Percentiles rank a stretch among this genome's conserved stretches.
phyloP scores from a whole-genome alignment of 2,888 invertebrate genomes.

The Xestia c-nigrum region DNA sequence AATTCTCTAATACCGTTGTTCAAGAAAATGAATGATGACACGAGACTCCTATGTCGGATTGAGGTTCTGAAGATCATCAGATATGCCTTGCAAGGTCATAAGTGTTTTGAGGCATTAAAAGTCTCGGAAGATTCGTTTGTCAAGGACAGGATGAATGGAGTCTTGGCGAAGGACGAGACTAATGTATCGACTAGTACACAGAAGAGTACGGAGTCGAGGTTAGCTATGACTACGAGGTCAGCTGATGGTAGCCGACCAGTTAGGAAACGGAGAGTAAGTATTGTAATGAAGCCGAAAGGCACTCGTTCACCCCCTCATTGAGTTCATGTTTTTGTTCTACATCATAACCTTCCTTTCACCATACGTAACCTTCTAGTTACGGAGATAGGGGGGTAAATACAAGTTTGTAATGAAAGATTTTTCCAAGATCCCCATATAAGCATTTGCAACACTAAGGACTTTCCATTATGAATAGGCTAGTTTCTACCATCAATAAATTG shows the following conservation, averaged over 20 bases:
- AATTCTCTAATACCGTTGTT: constrained; percentile 85
- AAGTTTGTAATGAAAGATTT: too few species aligned
- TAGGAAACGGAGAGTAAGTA: constrained; percentile 82
- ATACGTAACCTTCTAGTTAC: too few species aligned
- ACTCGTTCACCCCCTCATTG: too few species aligned
- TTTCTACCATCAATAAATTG: too few species aligned
- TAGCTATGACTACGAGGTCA: constrained; percentile 86
- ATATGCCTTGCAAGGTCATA: constrained; percentile 83
- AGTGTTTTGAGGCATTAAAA: constrained; percentile 81
- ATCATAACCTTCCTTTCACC: too few species aligned
- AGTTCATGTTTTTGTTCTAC: too few species aligned
- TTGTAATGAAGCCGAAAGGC: too few species aligned
- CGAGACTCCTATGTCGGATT: constrained; percentile 83
- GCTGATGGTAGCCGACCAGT: constrained; percentile 85
- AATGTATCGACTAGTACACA: constrained; percentile 60
- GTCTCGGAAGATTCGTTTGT: constrained; percentile 81
- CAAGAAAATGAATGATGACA: constrained; percentile 88
- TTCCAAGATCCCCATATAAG: not conserved
- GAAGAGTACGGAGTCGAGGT: constrained; percentile 72
- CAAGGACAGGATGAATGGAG: constrained; percentile 75
- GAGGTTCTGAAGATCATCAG: constrained; percentile 86
- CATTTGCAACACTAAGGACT: not conserved
- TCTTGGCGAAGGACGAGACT: constrained; percentile 76
- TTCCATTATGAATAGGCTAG: not conserved
- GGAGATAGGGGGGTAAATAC: too few species aligned